A percentile compares a stretch with the other conserved stretches of the same genome.
phyloP scores from a whole-genome alignment of 2,888 invertebrate species.

The Folsomia manolachei region DNA sequence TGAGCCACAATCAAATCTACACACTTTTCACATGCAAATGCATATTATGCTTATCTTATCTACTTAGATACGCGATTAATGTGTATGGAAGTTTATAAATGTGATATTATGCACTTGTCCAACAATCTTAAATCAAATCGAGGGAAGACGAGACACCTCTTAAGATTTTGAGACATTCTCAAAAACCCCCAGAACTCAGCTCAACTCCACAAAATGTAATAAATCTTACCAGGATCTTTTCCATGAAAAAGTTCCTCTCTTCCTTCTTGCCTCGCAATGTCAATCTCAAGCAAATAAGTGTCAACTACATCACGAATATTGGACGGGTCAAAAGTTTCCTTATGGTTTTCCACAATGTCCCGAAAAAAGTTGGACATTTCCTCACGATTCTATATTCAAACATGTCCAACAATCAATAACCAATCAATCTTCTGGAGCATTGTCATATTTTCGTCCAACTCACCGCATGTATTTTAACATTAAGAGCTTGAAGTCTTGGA shows the following conservation, averaged over 20 bases:
- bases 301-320: constrained; percentile 81
- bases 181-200: no score
- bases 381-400: constrained; percentile 63
- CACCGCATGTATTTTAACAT: constrained; percentile 47
- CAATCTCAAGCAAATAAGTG: constrained; percentile 79
- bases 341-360: constrained; percentile 78
- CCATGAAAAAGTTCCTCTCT: constrained; percentile 75
- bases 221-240: constrained; percentile 73
- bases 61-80: no score
- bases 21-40: neutral
- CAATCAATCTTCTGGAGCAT: neutral
- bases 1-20: no score
- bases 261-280: constrained; percentile 75
- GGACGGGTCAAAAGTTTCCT: constrained; percentile 68
- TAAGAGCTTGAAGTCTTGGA: constrained; percentile 53
- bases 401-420: neutral
- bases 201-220: neutral
- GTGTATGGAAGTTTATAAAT: no score
- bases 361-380: constrained; percentile 84
- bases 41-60: no score
- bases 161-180: no score
- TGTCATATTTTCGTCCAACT: neutral
- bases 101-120: no score
- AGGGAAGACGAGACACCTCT: no score
- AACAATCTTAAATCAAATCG: no score